A percentile compares a stretch with the other conserved stretches of the same genome.
These are phyloP conservation scores for Hemicrepidius hirtus DNA, from an alignment of 2,888 invertebrate species.

Conservation along the genomic window DNA sequence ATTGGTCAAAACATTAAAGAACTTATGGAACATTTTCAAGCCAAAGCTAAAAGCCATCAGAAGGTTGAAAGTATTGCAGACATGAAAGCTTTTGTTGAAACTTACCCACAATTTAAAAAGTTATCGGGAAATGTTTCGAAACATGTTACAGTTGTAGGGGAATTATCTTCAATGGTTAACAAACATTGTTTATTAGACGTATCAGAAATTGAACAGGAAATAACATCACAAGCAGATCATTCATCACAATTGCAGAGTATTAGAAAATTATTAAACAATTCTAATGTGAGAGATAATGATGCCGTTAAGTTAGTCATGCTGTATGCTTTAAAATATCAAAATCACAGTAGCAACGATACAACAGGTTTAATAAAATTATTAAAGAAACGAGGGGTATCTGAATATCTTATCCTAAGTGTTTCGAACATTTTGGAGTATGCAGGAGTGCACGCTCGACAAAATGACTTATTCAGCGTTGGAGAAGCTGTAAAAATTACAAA, in stretches of 20 bases:
- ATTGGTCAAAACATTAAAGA: slow-evolving; percentile 98
- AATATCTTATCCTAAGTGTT: slow-evolving; percentile 76
- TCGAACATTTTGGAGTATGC: slow-evolving; percentile 87
- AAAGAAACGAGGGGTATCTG: slow-evolving; percentile 82
- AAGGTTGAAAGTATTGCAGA: slow-evolving; percentile 98
- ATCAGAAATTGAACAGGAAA: slow-evolving; percentile 94
- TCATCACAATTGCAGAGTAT: slow-evolving; percentile 86
- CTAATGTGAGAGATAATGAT: slow-evolving; percentile 83
- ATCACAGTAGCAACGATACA: slow-evolving; percentile 89
- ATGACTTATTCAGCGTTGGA: slow-evolving; percentile 89
- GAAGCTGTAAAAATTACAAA: slow-evolving; percentile 93
- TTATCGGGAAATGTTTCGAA: slow-evolving; percentile 97
- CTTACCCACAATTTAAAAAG: slow-evolving; percentile 98
- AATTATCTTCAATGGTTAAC: slow-evolving; percentile 90
- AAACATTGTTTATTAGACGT: slow-evolving; percentile 88
- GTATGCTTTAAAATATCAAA: slow-evolving; percentile 95
- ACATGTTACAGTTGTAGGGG: slow-evolving; percentile 97
- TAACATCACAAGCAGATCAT: slow-evolving; percentile 91
- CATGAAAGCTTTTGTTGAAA: slow-evolving; percentile 99
- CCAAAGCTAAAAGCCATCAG: slow-evolving; percentile 95
- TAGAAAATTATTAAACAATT: slow-evolving; percentile 84
- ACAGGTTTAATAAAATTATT: slow-evolving; percentile 84
- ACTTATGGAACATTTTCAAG: slow-evolving; percentile 98
- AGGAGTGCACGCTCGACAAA: slow-evolving; percentile 86
- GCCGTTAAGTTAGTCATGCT: slow-evolving; percentile 91